Conservation (phyloP, 2,888 invertebrate genomes). For the Malacosoma neustria region DNA sequence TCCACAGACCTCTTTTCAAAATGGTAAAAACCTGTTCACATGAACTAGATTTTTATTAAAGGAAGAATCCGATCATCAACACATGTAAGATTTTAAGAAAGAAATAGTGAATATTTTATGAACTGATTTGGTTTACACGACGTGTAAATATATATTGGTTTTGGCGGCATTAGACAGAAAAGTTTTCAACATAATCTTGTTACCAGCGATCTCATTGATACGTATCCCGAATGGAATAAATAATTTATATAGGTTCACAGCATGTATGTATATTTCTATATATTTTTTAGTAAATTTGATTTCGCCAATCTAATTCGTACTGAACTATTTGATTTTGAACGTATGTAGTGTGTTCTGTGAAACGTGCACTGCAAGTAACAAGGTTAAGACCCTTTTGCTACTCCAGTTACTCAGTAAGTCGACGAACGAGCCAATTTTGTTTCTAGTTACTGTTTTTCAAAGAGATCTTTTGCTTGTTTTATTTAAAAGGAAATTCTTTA, state of each 20-base stretch:
- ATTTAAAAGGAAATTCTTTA: slow-evolving; percentile 2
- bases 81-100: no score
- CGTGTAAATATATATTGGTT: neutral
- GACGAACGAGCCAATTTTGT: neutral
- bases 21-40: neutral
- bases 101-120: no score
- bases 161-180: neutral
- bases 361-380: slow-evolving; percentile 22
- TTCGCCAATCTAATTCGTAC: no score
- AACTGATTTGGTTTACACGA: no score
- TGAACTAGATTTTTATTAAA: neutral
- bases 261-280: no score
- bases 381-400: slow-evolving; percentile 30
- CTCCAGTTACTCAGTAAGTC: slow-evolving; percentile 15
- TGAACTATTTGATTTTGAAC: neutral
- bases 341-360: slow-evolving; percentile 7
- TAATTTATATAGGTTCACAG: neutral
- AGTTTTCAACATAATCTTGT: neutral
- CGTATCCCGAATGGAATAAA: neutral
- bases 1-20: neutral
- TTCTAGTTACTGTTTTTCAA: slow-evolving; percentile 15
- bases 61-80: no score
- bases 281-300: no score
- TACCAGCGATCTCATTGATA: neutral
- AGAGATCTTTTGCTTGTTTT: slow-evolving; percentile 10